Evolutionary conservation across 1,140 invertebrate species (phyloP).

Genomic region (Neocloeon triangulifer): DNA sequence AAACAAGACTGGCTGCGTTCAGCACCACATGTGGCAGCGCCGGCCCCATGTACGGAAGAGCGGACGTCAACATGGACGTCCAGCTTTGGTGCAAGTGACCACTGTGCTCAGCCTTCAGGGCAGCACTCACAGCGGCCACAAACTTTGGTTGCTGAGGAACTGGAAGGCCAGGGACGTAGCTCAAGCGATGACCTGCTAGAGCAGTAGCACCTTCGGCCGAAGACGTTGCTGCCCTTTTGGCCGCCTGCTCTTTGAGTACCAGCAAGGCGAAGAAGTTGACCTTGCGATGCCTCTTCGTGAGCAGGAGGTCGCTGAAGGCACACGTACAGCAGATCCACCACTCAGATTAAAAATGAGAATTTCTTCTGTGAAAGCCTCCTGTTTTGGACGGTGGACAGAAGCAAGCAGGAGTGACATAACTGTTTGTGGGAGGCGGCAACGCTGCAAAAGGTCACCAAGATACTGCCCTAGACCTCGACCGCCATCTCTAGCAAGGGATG

Average conservation of each 20-base stretch:
- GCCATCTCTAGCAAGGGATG: conserved; percentile 60
- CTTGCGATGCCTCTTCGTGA: conserved; percentile 54
- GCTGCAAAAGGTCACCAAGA: conserved; percentile 53
- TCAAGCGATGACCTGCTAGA: conserved; percentile 23
- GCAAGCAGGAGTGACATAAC: no score
- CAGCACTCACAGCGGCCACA: conserved; percentile 53
- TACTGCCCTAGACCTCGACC: conserved; percentile 60
- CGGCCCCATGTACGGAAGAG: conserved; percentile 46
- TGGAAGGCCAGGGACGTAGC: conserved; percentile 36
- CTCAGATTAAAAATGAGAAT: conserved; percentile 66
- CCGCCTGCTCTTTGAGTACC: conserved; percentile 49
- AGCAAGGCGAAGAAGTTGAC: conserved; percentile 54
- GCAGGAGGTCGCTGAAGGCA: conserved; percentile 22
- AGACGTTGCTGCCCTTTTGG: conserved; percentile 6
- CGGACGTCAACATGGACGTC: conserved; percentile 54
- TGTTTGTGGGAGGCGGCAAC: no score
- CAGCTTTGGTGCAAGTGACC: conserved; percentile 56
- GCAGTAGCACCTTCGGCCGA: background rate
- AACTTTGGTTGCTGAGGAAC: conserved; percentile 74
- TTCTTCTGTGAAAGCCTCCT: conserved; percentile 56
- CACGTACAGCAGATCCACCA: conserved; percentile 25
- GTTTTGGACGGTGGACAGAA: conserved; percentile 51
- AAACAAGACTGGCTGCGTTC: conserved; percentile 58
- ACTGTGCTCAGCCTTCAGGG: conserved; percentile 38
- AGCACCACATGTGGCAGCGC: conserved; percentile 54